Conservation (phyloP, 2,888 invertebrate genomes). For the Coecobrya sp. region DNA sequence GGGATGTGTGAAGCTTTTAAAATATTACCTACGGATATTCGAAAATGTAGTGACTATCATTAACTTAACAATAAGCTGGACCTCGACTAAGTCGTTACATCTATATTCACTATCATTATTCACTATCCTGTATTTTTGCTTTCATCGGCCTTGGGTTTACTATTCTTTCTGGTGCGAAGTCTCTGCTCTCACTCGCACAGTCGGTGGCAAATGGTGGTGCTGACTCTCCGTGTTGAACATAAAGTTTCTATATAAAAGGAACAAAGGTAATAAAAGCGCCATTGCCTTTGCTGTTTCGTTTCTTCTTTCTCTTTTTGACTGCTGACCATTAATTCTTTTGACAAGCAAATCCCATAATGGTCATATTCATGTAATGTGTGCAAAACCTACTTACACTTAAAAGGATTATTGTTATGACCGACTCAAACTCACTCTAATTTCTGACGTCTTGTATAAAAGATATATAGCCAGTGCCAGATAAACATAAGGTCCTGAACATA, state of each 20-base stretch:
- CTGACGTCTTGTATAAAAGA: conserved; percentile 34
- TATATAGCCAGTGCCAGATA: neutral
- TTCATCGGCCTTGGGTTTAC: neutral
- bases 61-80: too few relatives aligned
- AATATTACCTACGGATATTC: too few relatives aligned
- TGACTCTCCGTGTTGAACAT: neutral
- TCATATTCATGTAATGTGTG: conserved; percentile 63
- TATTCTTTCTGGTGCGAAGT: neutral
- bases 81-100: too few relatives aligned
- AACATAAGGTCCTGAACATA: neutral
- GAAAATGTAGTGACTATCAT: too few relatives aligned
- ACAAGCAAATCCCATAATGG: conserved; percentile 80
- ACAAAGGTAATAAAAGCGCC: conserved; percentile 74
- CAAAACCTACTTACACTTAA: conserved; percentile 71
- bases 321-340: conserved; percentile 79
- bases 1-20: too few relatives aligned
- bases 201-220: neutral
- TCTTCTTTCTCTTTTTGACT: conserved; percentile 53
- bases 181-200: conserved; percentile 29
- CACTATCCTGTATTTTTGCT: neutral
- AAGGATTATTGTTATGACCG: conserved; percentile 76
- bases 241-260: conserved; percentile 39
- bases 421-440: conserved; percentile 78
- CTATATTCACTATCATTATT: too few relatives aligned
- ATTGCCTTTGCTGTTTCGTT: conserved; percentile 70